A percentile compares a stretch with the other conserved stretches of the same genome.
These are phyloP conservation scores for Macroramphosus scolopax DNA, from an alignment of 2,797 vertebrate species.

Conservation along the genomic window DNA sequence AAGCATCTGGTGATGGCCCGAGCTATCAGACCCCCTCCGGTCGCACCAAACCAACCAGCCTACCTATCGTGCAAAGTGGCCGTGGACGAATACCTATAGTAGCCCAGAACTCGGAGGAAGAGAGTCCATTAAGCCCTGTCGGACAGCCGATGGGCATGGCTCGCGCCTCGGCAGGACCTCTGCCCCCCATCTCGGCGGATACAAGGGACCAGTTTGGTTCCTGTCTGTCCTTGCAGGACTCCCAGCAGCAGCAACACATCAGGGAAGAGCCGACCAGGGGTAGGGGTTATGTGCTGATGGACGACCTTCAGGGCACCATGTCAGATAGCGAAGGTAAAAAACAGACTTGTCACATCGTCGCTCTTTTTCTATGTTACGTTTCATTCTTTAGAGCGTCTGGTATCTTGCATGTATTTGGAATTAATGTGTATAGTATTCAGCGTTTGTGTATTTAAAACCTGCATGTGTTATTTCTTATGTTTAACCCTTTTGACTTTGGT, in stretches of 20 bases:
- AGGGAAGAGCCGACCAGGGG: conserved; percentile 93
- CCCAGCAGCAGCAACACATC: conserved; percentile 96
- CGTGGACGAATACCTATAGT: conserved; percentile 96
- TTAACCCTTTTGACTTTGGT: conserved; percentile 25
- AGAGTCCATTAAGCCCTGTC: conserved; percentile 97
- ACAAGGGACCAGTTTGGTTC: conserved; percentile 98
- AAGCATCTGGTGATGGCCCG: conserved; percentile 84
- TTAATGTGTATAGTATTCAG: conserved; percentile 11
- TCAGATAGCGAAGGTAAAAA: conserved; percentile 99
- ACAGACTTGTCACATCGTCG: conserved; percentile 58
- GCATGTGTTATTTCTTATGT: conserved; percentile 45
- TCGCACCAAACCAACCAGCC: conserved; percentile 94
- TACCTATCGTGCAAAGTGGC: conserved; percentile 93
- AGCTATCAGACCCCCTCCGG: conserved; percentile 86
- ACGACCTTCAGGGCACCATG: conserved; percentile 98
- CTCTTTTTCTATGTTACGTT: conserved; percentile 64
- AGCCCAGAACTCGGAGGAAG: conserved; percentile 98
- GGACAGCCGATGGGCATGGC: conserved; percentile 99
- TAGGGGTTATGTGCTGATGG: conserved; percentile 92
- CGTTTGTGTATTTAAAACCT: conserved; percentile 41
- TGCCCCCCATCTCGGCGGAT: conserved; percentile 97
- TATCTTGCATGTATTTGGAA: conserved; percentile 78
- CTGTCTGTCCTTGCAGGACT: conserved; percentile 90
- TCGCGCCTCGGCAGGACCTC: conserved; percentile 93
- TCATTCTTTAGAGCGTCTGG: conserved; percentile 73